Base-by-base conservation (phyloP, 1,140 invertebrate species). In the Pseudobourletiella spinata region DNA sequence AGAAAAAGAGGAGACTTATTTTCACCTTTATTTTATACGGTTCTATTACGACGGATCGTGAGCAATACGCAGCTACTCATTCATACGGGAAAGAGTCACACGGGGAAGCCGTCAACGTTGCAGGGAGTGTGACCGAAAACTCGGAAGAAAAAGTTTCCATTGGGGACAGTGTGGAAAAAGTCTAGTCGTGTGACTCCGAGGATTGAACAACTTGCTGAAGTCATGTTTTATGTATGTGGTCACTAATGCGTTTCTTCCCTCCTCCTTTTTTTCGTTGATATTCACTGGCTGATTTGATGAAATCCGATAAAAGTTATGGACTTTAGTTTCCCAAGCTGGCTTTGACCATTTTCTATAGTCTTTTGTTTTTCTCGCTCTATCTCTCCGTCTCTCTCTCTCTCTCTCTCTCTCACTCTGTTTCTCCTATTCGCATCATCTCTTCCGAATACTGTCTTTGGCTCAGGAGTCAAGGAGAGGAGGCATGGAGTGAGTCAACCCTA, bases 301-400 rank as follows among this genome's bases (percentile, higher is more conserved):
- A 65, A 65, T 65, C 59, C 64, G 64, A 65, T 65, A 65, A 65
- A 65, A 65, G 64, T 65, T 65, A 65, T 65, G 59, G 64, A 65
- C 64, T 65, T 65, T 56, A 30, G 62, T 64, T 58, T 64, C 58
- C 32, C 26, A 58, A 29, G 22, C 51, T 32, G 46, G n/a, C n/a
- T n/a, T 25, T 59, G 24, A 11, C 24, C 24, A 48, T 25, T n/a
- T 22, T 25, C 16, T n/a, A 22, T n/a, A 6, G 6, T 8, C 11
- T 48, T 48, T 11, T 11, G 18, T 11, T 25, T 48, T 39, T 39
- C n/a, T n/a, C n/a, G n/a, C n/a, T 39, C 32, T n/a, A 39, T 39
- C 32, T 39, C 32, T 39, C 32, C 32, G 32, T 39, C 8, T 39
- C 8, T 11, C 8, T n/a, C 32, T 11, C n/a, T n/a, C 32, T 39